phyloP scores from a whole-genome alignment of 2,113 vertebrate genomes.

The Oreochromis tanganicae region DNA sequence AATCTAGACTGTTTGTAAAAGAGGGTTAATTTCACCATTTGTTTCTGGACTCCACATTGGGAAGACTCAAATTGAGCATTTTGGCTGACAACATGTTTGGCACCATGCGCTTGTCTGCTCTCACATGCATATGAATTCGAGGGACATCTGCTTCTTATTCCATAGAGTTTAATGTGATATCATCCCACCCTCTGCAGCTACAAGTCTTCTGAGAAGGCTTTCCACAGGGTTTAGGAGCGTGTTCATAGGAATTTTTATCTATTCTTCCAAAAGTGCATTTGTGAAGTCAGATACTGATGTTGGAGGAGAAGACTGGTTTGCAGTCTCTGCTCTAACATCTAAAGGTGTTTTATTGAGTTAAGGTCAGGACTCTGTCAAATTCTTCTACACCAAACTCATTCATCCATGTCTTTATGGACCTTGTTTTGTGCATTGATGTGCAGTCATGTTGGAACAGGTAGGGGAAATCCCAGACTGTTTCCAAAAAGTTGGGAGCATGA shows the following conservation, averaged over 20 bases:
- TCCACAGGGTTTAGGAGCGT: neutral
- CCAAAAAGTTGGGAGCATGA: neutral
- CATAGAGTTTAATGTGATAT: neutral
- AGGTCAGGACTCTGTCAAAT: neutral
- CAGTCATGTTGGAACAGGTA: neutral
- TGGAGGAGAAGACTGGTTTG: neutral
- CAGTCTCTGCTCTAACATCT: neutral
- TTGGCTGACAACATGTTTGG: neutral
- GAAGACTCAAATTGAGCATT: neutral
- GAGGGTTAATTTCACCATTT: neutral
- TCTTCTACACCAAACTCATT: rapidly evolving
- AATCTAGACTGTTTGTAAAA: neutral
- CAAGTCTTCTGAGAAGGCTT: neutral
- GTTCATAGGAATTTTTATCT: rapidly evolving
- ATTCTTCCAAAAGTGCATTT: rapidly evolving
- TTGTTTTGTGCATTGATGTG: neutral
- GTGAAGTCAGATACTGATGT: neutral
- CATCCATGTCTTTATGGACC: neutral
- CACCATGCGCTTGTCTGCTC: neutral
- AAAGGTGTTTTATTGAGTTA: neutral
- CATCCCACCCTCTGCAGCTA: neutral
- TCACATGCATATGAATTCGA: neutral
- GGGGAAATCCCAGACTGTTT: neutral
- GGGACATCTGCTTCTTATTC: neutral
- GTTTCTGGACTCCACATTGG: neutral